Conservation (phyloP, 2,888 invertebrate genomes). For the Acheta domesticus region DNA sequence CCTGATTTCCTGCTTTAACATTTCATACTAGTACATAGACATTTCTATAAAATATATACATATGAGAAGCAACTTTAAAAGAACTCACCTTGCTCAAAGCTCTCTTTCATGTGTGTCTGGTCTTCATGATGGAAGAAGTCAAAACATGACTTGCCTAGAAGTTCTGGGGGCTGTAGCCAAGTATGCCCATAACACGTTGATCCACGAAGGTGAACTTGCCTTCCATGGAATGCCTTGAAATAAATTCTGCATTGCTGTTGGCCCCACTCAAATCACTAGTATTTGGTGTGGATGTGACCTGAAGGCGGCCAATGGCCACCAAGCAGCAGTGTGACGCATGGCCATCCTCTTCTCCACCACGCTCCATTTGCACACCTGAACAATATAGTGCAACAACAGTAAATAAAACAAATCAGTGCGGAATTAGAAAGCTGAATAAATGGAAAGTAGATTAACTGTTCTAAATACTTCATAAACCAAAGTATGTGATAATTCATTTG, state of each 20-base stretch:
- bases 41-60: no score
- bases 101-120: conserved; percentile 94
- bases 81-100: conserved; percentile 86
- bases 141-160: conserved; percentile 93
- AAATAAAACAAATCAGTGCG: no score
- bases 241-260: conserved; percentile 85
- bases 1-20: no score
- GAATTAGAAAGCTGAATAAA: no score
- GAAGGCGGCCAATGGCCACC: conserved; percentile 95
- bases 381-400: conserved; percentile 43
- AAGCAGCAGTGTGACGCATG: conserved; percentile 89
- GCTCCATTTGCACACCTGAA: conserved; percentile 57
- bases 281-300: conserved; percentile 94
- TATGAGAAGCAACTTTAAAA: no score
- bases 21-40: no score
- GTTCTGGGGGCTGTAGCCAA: conserved; percentile 93
- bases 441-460: no score
- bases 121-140: conserved; percentile 98
- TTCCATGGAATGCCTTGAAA: conserved; percentile 93
- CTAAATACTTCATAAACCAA: no score
- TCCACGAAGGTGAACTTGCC: conserved; percentile 99
- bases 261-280: conserved; percentile 84
- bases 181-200: conserved; percentile 85
- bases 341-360: conserved; percentile 67
- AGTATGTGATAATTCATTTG: no score